Evolutionary conservation across 2,113 vertebrate genomes (phyloP), one percentile per base, ranked within the genome.

Genomic region (Sceloporus undulatus): DNA sequence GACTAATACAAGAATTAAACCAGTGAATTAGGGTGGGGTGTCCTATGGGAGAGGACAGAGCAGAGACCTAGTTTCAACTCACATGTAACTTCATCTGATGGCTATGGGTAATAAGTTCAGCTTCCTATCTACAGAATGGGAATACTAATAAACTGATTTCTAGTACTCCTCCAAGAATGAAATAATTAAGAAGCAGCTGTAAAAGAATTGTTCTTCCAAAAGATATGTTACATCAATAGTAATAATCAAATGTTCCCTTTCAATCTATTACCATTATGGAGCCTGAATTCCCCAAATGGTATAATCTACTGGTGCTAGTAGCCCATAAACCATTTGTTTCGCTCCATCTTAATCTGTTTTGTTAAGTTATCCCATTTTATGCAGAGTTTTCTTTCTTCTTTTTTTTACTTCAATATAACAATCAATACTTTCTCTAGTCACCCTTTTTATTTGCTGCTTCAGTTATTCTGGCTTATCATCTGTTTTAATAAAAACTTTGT

Each of bases 401-500:
- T 81, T 85, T 68, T 88, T 88, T 54, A 62, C 86, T 91, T 91
- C 88, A 88, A 66, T 90, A 73, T 82, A 62, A 86, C 21, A 85
- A 92, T 92, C 89, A 94, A 92, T 92, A 89, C 0, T 0, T 0
- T 4, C 86, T 86, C 88, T 74, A 59, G 14, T 77, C 74, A 91
- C 66, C 42, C 42, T 85, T 52, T 81, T 21, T 38, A 62, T 85
- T 93, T 94, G 87, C 82, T 94, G 76, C 27, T 73, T 59, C 90
- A 90, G 80, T 91, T 93, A 84, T 52, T 94, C 88, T 91, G 79
- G 42, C 82, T 40, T 75, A 76, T 94, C 88, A 91, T 90, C 84
- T 94, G 87, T 89, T 94, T 95, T 94, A 93, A 92, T 94, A 34
- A 93, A 94, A 94, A 70, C 9, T 88, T 89, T 87, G 16, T 87